Evolutionary conservation across 1,140 invertebrate genomes (phyloP).

Genomic region (Tetranychus cinnabarinus): DNA sequence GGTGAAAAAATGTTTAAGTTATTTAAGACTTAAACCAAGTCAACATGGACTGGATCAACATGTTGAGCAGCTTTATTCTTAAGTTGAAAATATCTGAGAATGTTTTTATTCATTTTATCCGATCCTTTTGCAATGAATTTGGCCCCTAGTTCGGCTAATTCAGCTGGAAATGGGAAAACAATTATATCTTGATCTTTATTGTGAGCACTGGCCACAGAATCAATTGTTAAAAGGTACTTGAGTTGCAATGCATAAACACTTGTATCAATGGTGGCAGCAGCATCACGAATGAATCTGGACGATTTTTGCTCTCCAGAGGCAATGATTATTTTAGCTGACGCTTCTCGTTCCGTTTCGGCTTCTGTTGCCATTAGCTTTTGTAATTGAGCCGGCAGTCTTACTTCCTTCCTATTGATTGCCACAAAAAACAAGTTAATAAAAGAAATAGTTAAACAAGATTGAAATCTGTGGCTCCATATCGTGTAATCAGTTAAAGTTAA

Average conservation of each 20-base stretch:
- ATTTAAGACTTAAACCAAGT: no score
- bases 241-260: background rate
- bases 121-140: no score
- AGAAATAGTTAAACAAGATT: no score
- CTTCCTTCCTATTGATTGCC: conserved; percentile 46
- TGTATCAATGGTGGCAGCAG: background rate
- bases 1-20: no score
- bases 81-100: no score
- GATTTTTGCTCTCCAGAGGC: background rate
- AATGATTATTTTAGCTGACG: conserved; percentile 42
- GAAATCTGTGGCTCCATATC: no score
- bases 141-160: background rate
- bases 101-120: no score
- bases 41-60: no score
- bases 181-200: background rate
- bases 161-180: background rate
- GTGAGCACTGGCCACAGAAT: background rate
- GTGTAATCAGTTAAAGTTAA: no score
- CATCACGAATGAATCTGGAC: background rate
- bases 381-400: conserved; percentile 50
- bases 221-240: background rate
- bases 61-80: no score
- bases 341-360: conserved; percentile 57
- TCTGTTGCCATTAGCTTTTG: conserved; percentile 68
- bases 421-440: background rate